phyloP scores from a whole-genome alignment of 2,888 invertebrate genomes.

The Brachyopa scutellaris region DNA sequence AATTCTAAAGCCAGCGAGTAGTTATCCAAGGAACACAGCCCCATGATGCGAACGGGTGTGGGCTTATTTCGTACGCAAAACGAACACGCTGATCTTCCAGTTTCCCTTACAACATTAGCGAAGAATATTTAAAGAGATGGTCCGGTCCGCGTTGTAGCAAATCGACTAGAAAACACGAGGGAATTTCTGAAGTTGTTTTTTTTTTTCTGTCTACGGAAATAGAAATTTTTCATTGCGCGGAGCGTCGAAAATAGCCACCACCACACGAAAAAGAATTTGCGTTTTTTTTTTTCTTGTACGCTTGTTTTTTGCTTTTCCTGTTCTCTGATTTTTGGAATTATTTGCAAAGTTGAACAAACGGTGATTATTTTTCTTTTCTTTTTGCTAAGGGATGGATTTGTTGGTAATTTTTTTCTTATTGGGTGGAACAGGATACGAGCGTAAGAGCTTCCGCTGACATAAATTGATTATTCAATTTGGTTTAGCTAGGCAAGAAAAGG shows the following conservation, averaged over 20 bases:
- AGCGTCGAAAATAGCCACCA: constrained; percentile 56
- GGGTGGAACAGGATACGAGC: no score
- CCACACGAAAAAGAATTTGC: constrained; percentile 23
- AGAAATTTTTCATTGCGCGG: constrained; percentile 57
- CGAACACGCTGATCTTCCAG: constrained; percentile 26
- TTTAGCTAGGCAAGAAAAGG: no score
- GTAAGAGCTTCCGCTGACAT: no score
- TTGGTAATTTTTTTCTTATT: no score
- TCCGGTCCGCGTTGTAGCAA: constrained; percentile 34
- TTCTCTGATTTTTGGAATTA: constrained; percentile 29
- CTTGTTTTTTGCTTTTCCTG: constrained; percentile 2
- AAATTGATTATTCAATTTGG: no score
- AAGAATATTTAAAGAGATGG: constrained; percentile 14
- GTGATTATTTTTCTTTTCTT: background rate
- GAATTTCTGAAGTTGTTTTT: constrained; percentile 42
- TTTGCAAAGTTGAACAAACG: constrained; percentile 39
- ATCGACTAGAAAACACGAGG: constrained; percentile 52
- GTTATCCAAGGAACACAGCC: constrained; percentile 13
- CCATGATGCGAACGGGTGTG: constrained; percentile 27
- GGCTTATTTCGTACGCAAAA: constrained; percentile 34
- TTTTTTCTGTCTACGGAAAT: constrained; percentile 44
- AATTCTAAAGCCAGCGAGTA: constrained; percentile 45
- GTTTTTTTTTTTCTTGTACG: background rate
- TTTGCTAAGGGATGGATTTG: constrained; percentile 14
- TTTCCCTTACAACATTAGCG: constrained; percentile 22